These are phyloP conservation scores for Sanderia malayensis DNA, from an alignment of 30 jellyfish, hydroid and myxozoan genomes.

Conservation along the genomic window DNA sequence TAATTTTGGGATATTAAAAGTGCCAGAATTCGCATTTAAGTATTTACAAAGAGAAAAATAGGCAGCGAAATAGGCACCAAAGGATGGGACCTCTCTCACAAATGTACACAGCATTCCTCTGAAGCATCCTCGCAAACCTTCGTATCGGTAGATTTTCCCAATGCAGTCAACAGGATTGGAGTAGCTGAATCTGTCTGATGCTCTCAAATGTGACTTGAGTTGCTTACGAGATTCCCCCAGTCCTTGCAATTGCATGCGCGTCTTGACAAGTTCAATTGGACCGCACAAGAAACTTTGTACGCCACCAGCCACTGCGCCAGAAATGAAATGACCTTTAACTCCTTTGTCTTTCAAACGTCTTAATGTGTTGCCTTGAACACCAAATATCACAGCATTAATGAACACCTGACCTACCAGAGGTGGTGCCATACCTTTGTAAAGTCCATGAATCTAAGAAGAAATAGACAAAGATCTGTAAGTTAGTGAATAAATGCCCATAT, in stretches of 20 bases:
- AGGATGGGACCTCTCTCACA: constrained; percentile 80
- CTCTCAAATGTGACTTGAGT: not conserved
- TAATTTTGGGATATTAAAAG: constrained; percentile 31
- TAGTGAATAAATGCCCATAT: too few relatives aligned
- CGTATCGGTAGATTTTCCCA: constrained; percentile 28
- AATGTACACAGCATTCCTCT: constrained; percentile 71
- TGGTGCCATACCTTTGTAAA: constrained; percentile 86
- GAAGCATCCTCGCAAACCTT: constrained; percentile 66
- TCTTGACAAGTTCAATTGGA: constrained; percentile 83
- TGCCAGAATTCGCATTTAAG: constrained; percentile 22
- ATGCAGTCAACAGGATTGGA: constrained; percentile 66
- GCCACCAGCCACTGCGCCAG: constrained; percentile 94
- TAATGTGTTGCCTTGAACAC: constrained; percentile 73
- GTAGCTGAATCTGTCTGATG: constrained; percentile 18
- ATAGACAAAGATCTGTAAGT: too few relatives aligned
- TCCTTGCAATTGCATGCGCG: constrained; percentile 82
- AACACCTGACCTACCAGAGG: constrained; percentile 78
- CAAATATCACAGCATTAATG: constrained; percentile 80
- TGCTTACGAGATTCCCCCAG: constrained; percentile 40
- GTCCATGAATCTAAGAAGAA: constrained; percentile 59
- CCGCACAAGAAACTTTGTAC: constrained; percentile 56
- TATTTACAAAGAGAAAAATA: constrained; percentile 54
- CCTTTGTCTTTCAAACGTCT: constrained; percentile 50
- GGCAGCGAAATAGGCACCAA: constrained; percentile 73
- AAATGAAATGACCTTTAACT: constrained; percentile 43